These are phyloP conservation scores for Pangasius macronema DNA, from an alignment of 2,797 vertebrate genomes.

Conservation along the genomic window DNA sequence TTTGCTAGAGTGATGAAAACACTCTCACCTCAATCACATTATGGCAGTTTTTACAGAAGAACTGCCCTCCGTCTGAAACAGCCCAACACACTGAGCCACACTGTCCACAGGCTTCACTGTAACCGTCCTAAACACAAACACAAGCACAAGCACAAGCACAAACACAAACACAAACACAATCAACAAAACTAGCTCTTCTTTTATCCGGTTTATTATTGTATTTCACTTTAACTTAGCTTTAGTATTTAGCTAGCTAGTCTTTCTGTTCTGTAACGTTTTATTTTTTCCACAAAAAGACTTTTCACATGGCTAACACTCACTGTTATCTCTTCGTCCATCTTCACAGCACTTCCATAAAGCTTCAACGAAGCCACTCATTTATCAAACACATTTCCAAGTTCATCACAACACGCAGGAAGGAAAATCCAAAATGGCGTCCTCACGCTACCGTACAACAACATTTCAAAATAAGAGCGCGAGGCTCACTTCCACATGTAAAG, in stretches of 20 bases:
- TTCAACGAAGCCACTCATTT: not conserved
- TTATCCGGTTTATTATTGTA: not conserved
- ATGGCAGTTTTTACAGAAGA: conserved; percentile 90
- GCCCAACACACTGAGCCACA: conserved; percentile 87
- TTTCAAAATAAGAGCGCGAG: conserved; percentile 47
- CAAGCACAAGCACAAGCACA: not conserved
- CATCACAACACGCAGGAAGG: not conserved
- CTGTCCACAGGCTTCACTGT: conserved; percentile 77
- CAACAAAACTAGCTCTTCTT: not conserved
- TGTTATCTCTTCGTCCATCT: conserved; percentile 55
- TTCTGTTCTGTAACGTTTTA: not conserved
- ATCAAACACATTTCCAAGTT: not conserved
- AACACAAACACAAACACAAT: not conserved
- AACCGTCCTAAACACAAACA: conserved; percentile 71
- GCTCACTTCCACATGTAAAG: not conserved
- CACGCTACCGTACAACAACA: not conserved
- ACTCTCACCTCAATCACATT: conserved; percentile 88
- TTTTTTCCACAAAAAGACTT: not conserved
- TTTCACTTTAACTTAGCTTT: not conserved
- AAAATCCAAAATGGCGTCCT: conserved; percentile 32
- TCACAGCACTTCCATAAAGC: not conserved
- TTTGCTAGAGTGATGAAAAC: not conserved
- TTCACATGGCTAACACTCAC: conserved; percentile 36
- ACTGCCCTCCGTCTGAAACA: conserved; percentile 84
- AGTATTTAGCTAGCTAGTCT: not conserved